Percentiles rank a stretch among this genome's conserved stretches.
These are phyloP conservation scores for Lasioglossum zephyrum DNA, from an alignment of 2,888 invertebrate species.

Conservation along the genomic window DNA sequence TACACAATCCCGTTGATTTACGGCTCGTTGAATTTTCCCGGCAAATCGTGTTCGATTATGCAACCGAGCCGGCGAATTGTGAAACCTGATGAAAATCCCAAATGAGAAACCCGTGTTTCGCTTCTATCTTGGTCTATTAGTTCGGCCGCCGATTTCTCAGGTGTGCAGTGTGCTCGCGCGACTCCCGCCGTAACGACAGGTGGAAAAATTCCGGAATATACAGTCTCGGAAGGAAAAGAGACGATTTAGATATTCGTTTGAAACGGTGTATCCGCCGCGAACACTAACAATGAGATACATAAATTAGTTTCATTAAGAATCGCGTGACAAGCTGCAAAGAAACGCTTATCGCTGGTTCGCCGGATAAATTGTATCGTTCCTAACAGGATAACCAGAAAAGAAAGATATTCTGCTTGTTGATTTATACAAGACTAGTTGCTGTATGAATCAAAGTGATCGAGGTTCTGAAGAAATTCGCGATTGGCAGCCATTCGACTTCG, in stretches of 20 bases:
- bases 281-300: background rate
- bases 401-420: background rate
- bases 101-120: conserved; percentile 19
- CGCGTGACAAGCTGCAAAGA: background rate
- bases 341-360: background rate
- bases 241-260: background rate
- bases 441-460: background rate
- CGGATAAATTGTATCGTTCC: background rate
- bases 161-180: background rate
- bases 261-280: background rate
- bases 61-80: conserved; percentile 4
- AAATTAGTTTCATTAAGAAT: background rate
- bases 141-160: background rate
- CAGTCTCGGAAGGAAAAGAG: background rate
- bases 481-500: background rate
- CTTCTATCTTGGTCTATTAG: conserved; percentile 15
- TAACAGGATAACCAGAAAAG: background rate
- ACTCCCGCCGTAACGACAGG: background rate
- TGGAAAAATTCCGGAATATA: background rate
- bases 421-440: background rate
- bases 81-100: conserved; percentile 3
- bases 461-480: background rate
- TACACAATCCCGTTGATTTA: conserved; percentile 42
- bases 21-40: conserved; percentile 3
- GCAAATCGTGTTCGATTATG: conserved; percentile 5